phyloP scores from a whole-genome alignment of 2,113 vertebrate species.

The Anguilla japonica region DNA sequence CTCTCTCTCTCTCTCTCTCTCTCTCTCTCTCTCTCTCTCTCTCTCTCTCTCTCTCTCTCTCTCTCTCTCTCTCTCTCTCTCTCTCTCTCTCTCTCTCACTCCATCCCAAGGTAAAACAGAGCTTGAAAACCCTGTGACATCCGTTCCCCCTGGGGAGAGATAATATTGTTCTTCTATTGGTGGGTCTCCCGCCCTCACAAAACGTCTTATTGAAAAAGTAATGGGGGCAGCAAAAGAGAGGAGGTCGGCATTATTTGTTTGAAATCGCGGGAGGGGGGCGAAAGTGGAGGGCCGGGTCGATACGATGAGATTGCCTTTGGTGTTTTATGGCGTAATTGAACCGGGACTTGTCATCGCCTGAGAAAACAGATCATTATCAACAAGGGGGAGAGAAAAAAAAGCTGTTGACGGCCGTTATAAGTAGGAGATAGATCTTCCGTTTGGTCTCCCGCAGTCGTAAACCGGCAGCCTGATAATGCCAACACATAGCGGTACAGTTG shows the following conservation, averaged over 20 bases:
- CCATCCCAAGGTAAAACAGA: not conserved
- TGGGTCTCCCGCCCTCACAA: not conserved
- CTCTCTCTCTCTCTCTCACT: too few species aligned
- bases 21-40: too few species aligned
- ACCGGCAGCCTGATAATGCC: not conserved
- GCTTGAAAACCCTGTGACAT: not conserved
- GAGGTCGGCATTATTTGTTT: constrained; percentile 6
- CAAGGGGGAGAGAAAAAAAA: not conserved
- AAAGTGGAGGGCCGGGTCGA: not conserved
- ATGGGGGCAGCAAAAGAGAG: not conserved
- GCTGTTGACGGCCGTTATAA: not conserved
- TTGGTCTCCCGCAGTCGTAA: not conserved
- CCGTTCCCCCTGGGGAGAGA: not conserved
- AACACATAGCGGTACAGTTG: not conserved
- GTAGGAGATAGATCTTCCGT: not conserved
- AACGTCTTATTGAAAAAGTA: constrained; percentile 7
- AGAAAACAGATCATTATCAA: constrained; percentile 11
- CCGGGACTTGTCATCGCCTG: not conserved
- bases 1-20: not conserved
- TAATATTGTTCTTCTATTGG: not conserved
- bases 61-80: not conserved
- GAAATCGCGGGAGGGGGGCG: not conserved
- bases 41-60: not conserved
- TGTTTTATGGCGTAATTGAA: constrained; percentile 5
- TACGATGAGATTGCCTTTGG: constrained; percentile 3